phyloP scores from a whole-genome alignment of 1,140 invertebrate species.

The Rhyzopertha dominica region DNA sequence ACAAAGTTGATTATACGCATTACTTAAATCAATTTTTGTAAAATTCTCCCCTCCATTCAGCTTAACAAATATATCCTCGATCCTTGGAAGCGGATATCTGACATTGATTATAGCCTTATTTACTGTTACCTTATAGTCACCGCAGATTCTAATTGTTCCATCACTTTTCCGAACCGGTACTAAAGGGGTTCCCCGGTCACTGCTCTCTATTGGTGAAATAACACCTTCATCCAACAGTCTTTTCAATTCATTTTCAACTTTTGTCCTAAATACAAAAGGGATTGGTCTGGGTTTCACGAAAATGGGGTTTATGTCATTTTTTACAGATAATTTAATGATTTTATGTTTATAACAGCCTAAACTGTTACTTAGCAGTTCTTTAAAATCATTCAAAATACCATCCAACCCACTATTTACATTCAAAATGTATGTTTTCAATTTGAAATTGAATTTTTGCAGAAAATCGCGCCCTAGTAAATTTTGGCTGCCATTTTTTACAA shows the following conservation, averaged over 20 bases:
- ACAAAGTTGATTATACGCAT: constrained; percentile 41
- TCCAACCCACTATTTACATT: too few relatives aligned
- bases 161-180: constrained; percentile 47
- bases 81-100: constrained; percentile 36
- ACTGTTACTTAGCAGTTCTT: too few relatives aligned
- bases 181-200: constrained; percentile 27
- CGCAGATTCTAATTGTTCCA: constrained; percentile 42
- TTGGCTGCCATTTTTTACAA: too few relatives aligned
- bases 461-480: too few relatives aligned
- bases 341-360: too few relatives aligned
- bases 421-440: too few relatives aligned
- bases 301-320: too few relatives aligned
- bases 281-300: too few relatives aligned
- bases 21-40: constrained; percentile 38
- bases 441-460: too few relatives aligned
- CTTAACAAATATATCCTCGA: constrained; percentile 37
- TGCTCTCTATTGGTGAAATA: constrained; percentile 9
- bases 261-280: constrained; percentile 13
- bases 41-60: constrained; percentile 38
- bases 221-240: constrained; percentile 2
- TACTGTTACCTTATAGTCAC: constrained; percentile 46
- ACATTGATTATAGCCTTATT: constrained; percentile 37
- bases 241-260: constrained; percentile 14
- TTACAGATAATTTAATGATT: too few relatives aligned
- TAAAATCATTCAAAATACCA: too few relatives aligned